A percentile compares a stretch with the other conserved stretches of the same genome.
Conservation (phyloP, 2,113 vertebrate species). For the Sclerurus mexicanus region DNA sequence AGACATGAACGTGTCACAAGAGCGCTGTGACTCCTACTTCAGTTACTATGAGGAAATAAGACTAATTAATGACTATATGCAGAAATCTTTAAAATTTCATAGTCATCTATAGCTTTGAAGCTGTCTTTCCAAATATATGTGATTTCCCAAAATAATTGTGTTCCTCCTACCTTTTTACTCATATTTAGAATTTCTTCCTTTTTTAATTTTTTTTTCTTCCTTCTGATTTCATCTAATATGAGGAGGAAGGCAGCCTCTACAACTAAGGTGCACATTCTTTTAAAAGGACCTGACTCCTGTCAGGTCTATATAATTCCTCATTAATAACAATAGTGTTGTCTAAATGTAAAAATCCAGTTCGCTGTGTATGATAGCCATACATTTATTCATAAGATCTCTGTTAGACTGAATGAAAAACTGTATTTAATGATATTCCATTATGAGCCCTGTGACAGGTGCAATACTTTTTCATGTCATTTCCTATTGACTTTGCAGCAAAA, state of each 20-base stretch:
- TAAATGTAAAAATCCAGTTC: neutral
- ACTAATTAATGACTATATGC: neutral
- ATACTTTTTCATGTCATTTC: slow-evolving; percentile 10
- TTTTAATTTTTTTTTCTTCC: too few species aligned
- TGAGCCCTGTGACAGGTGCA: neutral
- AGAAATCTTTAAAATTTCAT: neutral
- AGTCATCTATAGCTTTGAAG: neutral
- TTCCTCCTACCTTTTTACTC: neutral
- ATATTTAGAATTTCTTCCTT: neutral
- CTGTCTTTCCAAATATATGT: neutral
- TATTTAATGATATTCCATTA: slow-evolving; percentile 2
- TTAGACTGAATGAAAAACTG: slow-evolving; percentile 4
- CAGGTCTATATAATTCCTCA: neutral
- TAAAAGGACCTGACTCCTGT: neutral
- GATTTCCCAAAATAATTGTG: neutral
- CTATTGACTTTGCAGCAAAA: slow-evolving; percentile 30
- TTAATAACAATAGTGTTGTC: neutral
- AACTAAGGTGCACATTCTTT: neutral
- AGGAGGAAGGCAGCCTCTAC: neutral
- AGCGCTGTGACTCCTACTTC: neutral
- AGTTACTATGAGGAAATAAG: neutral
- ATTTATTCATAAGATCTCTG: neutral
- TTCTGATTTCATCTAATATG: neutral
- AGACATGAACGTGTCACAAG: neutral
- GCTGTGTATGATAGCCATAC: neutral